phyloP scores from a whole-genome alignment of 2,888 invertebrate species.

The Rutpela maculata region DNA sequence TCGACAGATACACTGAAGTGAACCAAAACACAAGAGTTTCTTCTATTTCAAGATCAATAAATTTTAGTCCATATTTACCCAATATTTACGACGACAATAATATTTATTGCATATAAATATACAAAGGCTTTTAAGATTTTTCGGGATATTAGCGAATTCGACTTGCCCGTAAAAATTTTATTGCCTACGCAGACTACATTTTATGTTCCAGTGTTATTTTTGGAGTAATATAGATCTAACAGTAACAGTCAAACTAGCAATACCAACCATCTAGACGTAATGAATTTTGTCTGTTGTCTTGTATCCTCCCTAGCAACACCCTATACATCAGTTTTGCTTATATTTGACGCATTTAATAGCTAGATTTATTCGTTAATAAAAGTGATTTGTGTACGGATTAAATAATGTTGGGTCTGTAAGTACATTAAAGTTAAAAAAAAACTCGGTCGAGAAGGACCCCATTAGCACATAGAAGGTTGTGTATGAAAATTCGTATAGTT shows the following conservation, averaged over 20 bases:
- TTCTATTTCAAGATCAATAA: conserved; percentile 14
- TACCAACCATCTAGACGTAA: neutral
- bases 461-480: too few species aligned
- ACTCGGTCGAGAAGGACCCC: too few species aligned
- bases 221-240: conserved; percentile 1
- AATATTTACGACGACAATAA: conserved; percentile 43
- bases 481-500: too few species aligned
- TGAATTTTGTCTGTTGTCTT: neutral
- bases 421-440: too few species aligned
- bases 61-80: conserved; percentile 23
- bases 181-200: conserved; percentile 27
- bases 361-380: too few species aligned
- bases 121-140: conserved; percentile 44
- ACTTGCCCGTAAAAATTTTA: conserved; percentile 44
- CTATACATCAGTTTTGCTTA: too few species aligned
- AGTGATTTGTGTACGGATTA: too few species aligned
- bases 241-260: neutral
- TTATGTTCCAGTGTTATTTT: conserved; percentile 34
- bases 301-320: neutral
- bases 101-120: conserved; percentile 40
- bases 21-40: neutral
- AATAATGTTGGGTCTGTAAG: too few species aligned
- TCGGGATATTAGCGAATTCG: conserved; percentile 47
- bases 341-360: too few species aligned
- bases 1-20: neutral